Evolutionary conservation across 1,140 invertebrate species (phyloP), one percentile per base, ranked within the genome.

Genomic region (Lutraria rhynchaena): DNA sequence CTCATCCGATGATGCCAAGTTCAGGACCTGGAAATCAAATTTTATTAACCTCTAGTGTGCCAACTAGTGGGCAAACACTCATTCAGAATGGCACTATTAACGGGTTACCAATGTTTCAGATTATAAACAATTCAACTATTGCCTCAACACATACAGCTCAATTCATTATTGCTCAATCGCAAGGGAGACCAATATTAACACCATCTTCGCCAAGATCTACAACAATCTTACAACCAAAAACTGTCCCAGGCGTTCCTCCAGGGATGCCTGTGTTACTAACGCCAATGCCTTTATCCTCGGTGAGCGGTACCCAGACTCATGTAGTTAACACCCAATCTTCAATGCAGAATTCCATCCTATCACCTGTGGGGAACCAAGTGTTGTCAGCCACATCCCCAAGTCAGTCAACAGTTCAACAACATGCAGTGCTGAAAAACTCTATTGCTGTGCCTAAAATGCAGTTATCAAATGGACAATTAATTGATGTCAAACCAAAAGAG

Each of bases 151-250:
- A 63, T 29, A 24, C 76, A 27, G 60, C 76, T 69, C 76, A 80
- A 57, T 67, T 69, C 53, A 49, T 80, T 24, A 37, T 80, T 44
- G 65, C 76, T 80, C 76, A 80, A 60, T 69, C 63, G 1, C 76
- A 57, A 70, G 65, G 63, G 24, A 46, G 44, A 33, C 41, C 63
- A 58, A 4, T 69, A 4, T n/a, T 80, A 0, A 69, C 46, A 17
- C 44, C 19, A 11, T n/a, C n/a, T 35, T 80, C 73, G 7, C 60
- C 46, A 51, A 57, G 35, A 51, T 44, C 51, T n/a, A 44, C 76
- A 37, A 58, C 53, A 13, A 31, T 77, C 0, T 2, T 77, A 27
- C 75, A 77, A 41, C 49, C 63, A 2, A 70, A 67, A 7, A 5
- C 37, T 7, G 37, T 41, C 15, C 15, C 37, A 41, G 37, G 5